Conservation (phyloP, 2,113 vertebrate genomes). For the Arothron firmamentum region DNA sequence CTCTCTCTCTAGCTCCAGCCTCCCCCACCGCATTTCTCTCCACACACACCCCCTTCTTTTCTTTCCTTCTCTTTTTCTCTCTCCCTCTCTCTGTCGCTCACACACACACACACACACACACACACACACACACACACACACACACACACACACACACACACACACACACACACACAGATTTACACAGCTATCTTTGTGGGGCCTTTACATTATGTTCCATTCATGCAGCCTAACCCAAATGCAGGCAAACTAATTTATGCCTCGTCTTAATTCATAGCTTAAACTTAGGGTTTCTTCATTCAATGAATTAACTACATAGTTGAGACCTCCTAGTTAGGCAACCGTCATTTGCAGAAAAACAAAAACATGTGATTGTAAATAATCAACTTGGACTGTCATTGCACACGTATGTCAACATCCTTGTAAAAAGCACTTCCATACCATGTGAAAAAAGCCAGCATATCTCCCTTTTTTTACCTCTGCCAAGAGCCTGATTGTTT, state of each 20-base stretch:
- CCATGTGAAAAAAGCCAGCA: slow-evolving; percentile 36
- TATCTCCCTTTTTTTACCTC: slow-evolving; percentile 26
- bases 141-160: slow-evolving; percentile 21
- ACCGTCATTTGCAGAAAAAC: too few relatives aligned
- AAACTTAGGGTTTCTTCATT: too few relatives aligned
- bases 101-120: slow-evolving; percentile 23
- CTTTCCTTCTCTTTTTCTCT: slow-evolving; percentile 28
- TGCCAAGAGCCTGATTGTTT: slow-evolving; percentile 27
- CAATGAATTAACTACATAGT: too few relatives aligned
- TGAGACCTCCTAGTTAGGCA: too few relatives aligned
- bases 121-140: slow-evolving; percentile 12
- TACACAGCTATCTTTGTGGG: background rate
- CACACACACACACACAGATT: slow-evolving; percentile 25
- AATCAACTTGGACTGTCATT: slow-evolving; percentile 50
- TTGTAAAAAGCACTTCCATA: slow-evolving; percentile 32
- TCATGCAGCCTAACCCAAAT: too few relatives aligned
- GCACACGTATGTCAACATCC: slow-evolving; percentile 53
- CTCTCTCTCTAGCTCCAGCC: slow-evolving; percentile 44
- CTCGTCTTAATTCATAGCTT: too few relatives aligned
- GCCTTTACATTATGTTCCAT: too few relatives aligned
- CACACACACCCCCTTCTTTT: slow-evolving; percentile 31
- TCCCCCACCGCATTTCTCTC: slow-evolving; percentile 52
- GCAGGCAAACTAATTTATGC: too few relatives aligned
- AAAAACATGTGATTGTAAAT: too few relatives aligned
- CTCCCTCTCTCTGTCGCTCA: slow-evolving; percentile 28